Evolutionary conservation across 2,888 invertebrate genomes (phyloP).

Genomic region (Yponomeuta cagnagella): DNA sequence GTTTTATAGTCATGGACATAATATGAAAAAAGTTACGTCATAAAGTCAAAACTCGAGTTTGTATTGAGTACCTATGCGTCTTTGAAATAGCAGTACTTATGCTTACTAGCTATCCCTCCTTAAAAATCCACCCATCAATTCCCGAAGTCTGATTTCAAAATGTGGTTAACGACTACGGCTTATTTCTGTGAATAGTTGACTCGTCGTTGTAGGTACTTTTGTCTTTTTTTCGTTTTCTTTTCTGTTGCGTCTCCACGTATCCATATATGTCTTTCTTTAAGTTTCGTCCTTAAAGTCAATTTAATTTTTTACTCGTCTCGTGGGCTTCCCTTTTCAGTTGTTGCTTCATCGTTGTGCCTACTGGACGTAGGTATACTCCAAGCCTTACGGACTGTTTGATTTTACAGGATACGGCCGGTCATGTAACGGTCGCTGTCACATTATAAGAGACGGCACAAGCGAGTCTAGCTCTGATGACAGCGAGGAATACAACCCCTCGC

Average conservation of each 20-base stretch:
- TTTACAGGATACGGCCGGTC: constrained; percentile 60
- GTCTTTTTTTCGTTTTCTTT: constrained; percentile 12
- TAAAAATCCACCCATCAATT: too few species aligned
- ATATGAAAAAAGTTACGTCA: too few species aligned
- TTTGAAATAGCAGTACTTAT: too few species aligned
- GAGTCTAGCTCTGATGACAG: constrained; percentile 66
- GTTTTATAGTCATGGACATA: too few species aligned
- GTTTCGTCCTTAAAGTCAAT: neutral
- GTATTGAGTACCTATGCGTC: too few species aligned
- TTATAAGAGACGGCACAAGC: constrained; percentile 52
- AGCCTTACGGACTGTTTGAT: constrained; percentile 16
- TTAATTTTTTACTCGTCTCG: neutral
- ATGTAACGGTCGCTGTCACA: constrained; percentile 45
- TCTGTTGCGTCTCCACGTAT: constrained; percentile 11
- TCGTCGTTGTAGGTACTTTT: too few species aligned
- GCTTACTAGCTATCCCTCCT: too few species aligned
- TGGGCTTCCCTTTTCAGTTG: constrained; percentile 2
- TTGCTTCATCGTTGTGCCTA: constrained; percentile 8
- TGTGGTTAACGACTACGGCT: too few species aligned
- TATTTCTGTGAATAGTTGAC: too few species aligned
- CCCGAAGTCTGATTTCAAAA: too few species aligned
- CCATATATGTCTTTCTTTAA: constrained; percentile 15
- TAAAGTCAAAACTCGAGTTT: too few species aligned
- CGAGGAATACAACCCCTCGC: constrained; percentile 39
- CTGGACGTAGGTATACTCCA: constrained; percentile 4